These are phyloP conservation scores for Odocoileus hemionus DNA, from an alignment of 2,113 vertebrate genomes.

Conservation along the genomic window DNA sequence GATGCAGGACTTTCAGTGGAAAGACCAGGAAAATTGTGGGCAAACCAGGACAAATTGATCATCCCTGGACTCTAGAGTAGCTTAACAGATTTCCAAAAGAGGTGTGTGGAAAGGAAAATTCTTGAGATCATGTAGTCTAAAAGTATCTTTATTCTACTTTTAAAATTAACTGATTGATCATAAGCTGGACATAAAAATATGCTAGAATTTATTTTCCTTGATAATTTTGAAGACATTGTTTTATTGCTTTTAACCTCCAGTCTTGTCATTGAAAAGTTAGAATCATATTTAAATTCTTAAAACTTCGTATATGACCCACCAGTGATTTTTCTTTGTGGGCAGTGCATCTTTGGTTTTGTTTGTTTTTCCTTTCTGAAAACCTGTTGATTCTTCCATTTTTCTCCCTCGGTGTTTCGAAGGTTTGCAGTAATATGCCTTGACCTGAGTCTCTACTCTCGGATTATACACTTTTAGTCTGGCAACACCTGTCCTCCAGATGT, in stretches of 20 bases:
- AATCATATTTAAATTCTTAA: not conserved
- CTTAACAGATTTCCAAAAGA: not conserved
- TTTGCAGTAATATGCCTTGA: not conserved
- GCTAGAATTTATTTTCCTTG: not conserved
- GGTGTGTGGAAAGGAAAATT: not conserved
- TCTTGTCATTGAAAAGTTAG: not conserved
- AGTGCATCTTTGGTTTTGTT: not conserved
- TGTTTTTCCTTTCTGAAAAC: not conserved
- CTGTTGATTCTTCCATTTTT: not conserved
- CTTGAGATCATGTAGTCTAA: not conserved
- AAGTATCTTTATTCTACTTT: not conserved
- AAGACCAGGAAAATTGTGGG: not conserved
- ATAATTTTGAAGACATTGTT: not conserved
- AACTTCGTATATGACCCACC: not conserved
- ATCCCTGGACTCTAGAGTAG: not conserved
- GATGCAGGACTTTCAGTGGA: not conserved
- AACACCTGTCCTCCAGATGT: not conserved
- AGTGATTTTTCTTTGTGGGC: not conserved
- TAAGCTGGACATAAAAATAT: not conserved
- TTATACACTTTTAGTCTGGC: not conserved
- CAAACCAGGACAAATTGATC: not conserved
- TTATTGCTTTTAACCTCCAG: not conserved
- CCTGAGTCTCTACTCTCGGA: not conserved
- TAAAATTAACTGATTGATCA: not conserved
- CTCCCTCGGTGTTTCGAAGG: not conserved